Evolutionary conservation across 1,140 invertebrate species (phyloP), one percentile per base, ranked within the genome.

Genomic region (Ceratosolen solmsi): DNA sequence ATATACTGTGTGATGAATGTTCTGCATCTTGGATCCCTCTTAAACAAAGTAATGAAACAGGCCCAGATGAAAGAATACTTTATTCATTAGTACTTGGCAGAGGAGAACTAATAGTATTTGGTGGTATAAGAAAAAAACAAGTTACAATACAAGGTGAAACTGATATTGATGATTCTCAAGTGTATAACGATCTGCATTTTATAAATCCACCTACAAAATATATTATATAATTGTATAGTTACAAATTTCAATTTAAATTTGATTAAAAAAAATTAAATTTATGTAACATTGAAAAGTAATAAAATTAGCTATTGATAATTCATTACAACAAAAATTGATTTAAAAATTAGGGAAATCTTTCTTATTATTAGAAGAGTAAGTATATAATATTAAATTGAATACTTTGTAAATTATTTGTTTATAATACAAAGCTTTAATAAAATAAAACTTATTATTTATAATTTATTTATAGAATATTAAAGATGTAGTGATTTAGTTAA

Each of bases 21-120:
- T 91, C 90, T 76, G 96, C 96, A 0, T 94, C 94, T 15, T 98
- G 97, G 97, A 90, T 96, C 82, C 94, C 94, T 80, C 93, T 94
- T 86, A 93, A 94, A 89, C 89, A 92, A 82, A 91, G 92, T 68
- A 93, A 93, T 56, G 92, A 94, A 79, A 90, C 93, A 51, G 95
- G 95, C 30, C 97, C 98, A 2, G 96, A 97, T 88, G 96, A 98
- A 89, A 94, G 97, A 75, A 96, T 98, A 82, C 93, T 98, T 77
- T 98, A 98, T 88, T 96, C 97, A 20, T 92, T 99, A 68, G 95
- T 98, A 2, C 93, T 95, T 74, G 98, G 97, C 65, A 95, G 96
- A 87, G 96, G 96, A 27, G 98, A 99, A 92, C 89, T 99, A 22
- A 96, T 99, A 70, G 95, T 99, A 92, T 99, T 99, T 93, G 98